These are phyloP conservation scores for Sphenopsis melanotis DNA, from an alignment of 2,797 vertebrate species.

Conservation along the genomic window DNA sequence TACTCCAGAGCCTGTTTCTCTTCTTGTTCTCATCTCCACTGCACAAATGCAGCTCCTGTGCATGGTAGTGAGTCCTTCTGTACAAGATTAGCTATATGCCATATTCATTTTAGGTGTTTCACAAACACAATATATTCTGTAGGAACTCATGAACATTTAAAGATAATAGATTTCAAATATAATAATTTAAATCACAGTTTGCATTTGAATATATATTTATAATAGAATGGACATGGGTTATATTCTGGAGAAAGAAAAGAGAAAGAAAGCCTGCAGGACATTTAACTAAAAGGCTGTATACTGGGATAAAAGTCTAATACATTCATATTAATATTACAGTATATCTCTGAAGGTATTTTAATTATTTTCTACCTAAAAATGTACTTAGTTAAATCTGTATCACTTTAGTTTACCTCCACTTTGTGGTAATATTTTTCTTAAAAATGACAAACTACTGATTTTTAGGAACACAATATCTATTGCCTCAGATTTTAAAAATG, in stretches of 20 bases:
- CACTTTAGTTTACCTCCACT: not conserved
- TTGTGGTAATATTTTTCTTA: not conserved
- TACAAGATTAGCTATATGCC: not conserved
- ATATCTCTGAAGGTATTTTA: not conserved
- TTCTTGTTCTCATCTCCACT: not conserved
- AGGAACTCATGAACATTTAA: not conserved
- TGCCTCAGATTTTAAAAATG: not conserved
- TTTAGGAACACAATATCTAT: not conserved
- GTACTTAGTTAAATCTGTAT: not conserved
- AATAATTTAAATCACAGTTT: not conserved
- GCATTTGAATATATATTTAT: not conserved
- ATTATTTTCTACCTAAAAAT: not conserved
- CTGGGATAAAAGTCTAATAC: not conserved
- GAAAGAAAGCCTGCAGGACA: not conserved
- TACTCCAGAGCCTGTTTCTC: not conserved
- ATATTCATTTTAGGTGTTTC: not conserved
- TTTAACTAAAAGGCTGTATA: not conserved
- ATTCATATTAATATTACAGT: not conserved
- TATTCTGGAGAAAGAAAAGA: not conserved
- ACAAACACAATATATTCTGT: not conserved
- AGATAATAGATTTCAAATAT: not conserved
- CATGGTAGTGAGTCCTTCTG: not conserved
- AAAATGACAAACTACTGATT: not conserved
- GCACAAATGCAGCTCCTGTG: not conserved
- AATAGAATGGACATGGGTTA: not conserved